These are phyloP conservation scores for Amblyjoppa proteus DNA, from an alignment of 2,888 invertebrate genomes.

Conservation along the genomic window DNA sequence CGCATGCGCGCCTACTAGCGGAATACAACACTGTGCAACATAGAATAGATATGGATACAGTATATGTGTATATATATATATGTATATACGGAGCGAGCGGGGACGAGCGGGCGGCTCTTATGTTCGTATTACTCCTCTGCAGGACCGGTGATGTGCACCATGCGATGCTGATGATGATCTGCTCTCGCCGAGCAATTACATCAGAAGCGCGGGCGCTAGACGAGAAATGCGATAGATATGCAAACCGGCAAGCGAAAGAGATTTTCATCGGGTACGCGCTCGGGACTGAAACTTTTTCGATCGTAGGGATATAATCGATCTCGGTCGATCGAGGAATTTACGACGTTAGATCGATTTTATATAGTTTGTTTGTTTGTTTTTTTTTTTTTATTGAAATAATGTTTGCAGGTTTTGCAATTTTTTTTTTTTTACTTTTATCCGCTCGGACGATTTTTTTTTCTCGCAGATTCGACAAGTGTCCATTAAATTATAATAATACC, in stretches of 20 bases:
- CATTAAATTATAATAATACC: no score
- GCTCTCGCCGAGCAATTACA: conserved; percentile 61
- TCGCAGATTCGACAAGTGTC: no score
- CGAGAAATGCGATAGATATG: conserved; percentile 58
- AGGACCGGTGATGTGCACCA: conserved; percentile 2
- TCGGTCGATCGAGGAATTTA: conserved; percentile 1
- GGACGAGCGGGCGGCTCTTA: neutral
- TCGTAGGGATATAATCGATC: neutral
- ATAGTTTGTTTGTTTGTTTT: neutral
- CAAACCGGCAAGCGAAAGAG: neutral
- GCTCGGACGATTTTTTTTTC: no score
- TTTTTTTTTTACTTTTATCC: neutral
- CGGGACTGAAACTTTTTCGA: neutral
- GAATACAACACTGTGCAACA: neutral
- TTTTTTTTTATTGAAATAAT: neutral
- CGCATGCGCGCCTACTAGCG: conserved; percentile 20
- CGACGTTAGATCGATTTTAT: neutral
- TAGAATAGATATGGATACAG: conserved; percentile 16
- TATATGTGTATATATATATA: conserved; percentile 35
- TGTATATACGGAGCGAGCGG: conserved; percentile 50
- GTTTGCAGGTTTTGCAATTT: neutral
- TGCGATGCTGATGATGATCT: conserved; percentile 55
- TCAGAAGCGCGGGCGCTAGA: conserved; percentile 44
- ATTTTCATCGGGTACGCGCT: conserved; percentile 1
- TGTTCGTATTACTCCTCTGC: neutral